A percentile compares a stretch with the other conserved stretches of the same genome.
Conservation (phyloP, 1,140 invertebrate species). For the Anastatus disparis region DNA sequence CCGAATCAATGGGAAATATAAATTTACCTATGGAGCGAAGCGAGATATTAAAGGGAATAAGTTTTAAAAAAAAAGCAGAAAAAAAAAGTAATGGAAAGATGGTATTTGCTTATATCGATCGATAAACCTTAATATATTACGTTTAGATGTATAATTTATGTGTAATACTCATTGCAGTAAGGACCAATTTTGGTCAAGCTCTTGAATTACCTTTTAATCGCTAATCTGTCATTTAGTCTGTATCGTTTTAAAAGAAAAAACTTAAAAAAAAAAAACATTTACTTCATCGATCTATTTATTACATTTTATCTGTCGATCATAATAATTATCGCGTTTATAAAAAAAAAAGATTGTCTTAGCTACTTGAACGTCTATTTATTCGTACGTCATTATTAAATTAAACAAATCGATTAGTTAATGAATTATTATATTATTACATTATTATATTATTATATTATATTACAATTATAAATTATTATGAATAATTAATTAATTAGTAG, state of each 20-base stretch:
- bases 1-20: neutral
- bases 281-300: constrained; percentile 32
- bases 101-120: constrained; percentile 23
- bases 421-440: constrained; percentile 36
- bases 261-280: too few relatives aligned
- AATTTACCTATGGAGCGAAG: neutral
- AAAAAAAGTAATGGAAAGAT: neutral
- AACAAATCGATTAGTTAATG: constrained; percentile 27
- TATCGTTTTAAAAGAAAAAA: constrained; percentile 28
- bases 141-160: constrained; percentile 38
- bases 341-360: constrained; percentile 26
- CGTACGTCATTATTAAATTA: constrained; percentile 30
- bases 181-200: constrained; percentile 17
- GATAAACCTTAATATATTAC: constrained; percentile 35
- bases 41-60: too few relatives aligned
- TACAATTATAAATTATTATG: constrained; percentile 36
- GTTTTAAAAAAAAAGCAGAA: neutral
- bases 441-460: too few relatives aligned
- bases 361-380: constrained; percentile 38
- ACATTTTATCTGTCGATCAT: constrained; percentile 28
- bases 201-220: constrained; percentile 29
- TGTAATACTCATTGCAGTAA: constrained; percentile 32
- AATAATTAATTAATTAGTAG: constrained; percentile 35
- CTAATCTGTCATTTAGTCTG: constrained; percentile 26
- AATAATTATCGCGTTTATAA: constrained; percentile 12